A percentile compares a stretch with the other conserved stretches of the same genome.
phyloP scores from a whole-genome alignment of 2,797 vertebrate genomes.

The Pachyuromys duprasi region DNA sequence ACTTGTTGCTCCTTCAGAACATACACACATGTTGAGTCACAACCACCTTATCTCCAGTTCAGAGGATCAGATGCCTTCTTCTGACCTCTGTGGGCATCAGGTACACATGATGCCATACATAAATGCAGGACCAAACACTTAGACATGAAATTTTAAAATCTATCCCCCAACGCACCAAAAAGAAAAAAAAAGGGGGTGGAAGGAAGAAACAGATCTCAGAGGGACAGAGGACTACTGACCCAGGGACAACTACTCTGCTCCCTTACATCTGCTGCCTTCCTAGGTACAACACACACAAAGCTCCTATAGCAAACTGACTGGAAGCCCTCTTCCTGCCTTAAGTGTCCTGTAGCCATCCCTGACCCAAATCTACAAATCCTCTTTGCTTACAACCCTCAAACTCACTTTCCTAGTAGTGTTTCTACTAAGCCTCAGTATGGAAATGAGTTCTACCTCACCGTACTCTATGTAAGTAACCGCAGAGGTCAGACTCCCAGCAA shows the following conservation, averaged over 20 bases:
- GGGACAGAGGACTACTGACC: not conserved
- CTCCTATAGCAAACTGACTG: too few species aligned
- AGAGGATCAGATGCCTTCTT: not conserved
- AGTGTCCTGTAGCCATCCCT: not conserved
- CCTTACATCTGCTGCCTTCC: not conserved
- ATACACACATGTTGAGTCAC: not conserved
- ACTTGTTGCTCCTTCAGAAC: not conserved
- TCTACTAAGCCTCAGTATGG: too few species aligned
- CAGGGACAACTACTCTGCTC: not conserved
- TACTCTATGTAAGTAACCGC: fast-evolving
- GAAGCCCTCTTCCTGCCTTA: not conserved
- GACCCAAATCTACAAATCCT: not conserved
- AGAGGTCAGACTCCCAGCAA: fast-evolving
- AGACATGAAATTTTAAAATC: not conserved
- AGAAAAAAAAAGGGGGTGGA: not conserved
- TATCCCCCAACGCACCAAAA: not conserved
- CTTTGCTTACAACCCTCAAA: not conserved
- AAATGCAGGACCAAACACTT: not conserved
- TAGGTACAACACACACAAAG: not conserved
- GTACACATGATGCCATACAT: not conserved
- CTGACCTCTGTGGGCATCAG: not conserved
- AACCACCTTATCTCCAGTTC: not conserved
- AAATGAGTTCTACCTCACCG: not conserved
- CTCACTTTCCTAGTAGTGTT: too few species aligned
- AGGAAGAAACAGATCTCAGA: not conserved